Evolutionary conservation across 2,797 vertebrate genomes (phyloP).

Genomic region (Poecilia wingei): DNA sequence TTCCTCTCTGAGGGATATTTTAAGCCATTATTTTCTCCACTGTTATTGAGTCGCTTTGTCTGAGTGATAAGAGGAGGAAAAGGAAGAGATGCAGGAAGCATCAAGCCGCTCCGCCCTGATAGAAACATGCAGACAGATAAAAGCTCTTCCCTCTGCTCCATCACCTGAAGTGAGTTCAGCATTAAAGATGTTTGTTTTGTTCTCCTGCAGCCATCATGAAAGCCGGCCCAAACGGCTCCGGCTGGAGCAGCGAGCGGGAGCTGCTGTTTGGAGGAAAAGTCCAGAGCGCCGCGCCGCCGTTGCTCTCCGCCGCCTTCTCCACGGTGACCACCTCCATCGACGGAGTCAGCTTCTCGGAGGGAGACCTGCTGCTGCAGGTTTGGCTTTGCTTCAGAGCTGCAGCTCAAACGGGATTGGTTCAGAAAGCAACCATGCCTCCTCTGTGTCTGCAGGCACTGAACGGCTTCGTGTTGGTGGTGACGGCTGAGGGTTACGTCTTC

Average conservation of each 20-base stretch:
- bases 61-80: slow-evolving; percentile 36
- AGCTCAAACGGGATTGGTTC: accelerated
- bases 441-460: slow-evolving; percentile 76
- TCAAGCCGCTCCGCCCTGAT: slow-evolving; percentile 57
- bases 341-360: slow-evolving; percentile 78
- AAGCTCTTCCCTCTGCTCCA: slow-evolving; percentile 1
- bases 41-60: slow-evolving; percentile 4
- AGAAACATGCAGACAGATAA: slow-evolving; percentile 11
- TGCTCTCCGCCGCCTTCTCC: background rate
- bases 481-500: slow-evolving; percentile 84
- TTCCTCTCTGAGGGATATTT: slow-evolving; percentile 49
- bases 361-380: slow-evolving; percentile 80
- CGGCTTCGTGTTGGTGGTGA: slow-evolving; percentile 86
- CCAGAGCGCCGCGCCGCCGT: slow-evolving; percentile 41
- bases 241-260: slow-evolving; percentile 48
- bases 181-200: slow-evolving; percentile 1
- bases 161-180: background rate
- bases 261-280: slow-evolving; percentile 50
- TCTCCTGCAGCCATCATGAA: slow-evolving; percentile 71
- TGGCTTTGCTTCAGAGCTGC: background rate
- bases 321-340: slow-evolving; percentile 62
- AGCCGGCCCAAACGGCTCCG: slow-evolving; percentile 56
- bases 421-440: background rate
- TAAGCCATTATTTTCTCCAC: slow-evolving; percentile 2
- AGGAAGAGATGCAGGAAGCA: slow-evolving; percentile 55